phyloP scores from a whole-genome alignment of 2,888 invertebrate genomes.

The Dendrolimus houi region DNA sequence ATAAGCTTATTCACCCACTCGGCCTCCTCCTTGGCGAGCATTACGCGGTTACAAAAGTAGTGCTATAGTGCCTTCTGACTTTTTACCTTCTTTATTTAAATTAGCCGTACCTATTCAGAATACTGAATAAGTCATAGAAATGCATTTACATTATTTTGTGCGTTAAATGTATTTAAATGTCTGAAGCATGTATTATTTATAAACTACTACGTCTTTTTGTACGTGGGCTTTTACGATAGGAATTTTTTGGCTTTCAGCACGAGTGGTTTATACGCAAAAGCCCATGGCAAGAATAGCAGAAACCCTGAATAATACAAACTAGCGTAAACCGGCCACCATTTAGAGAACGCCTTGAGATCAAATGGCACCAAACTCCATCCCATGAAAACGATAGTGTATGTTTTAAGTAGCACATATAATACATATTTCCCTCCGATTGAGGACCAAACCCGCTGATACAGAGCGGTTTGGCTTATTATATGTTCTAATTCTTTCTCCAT shows the following conservation, averaged over 20 bases:
- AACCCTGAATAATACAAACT: constrained; percentile 83
- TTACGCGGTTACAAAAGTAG: too few relatives aligned
- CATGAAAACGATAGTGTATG: constrained; percentile 88
- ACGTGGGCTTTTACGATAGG: too few relatives aligned
- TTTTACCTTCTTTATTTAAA: too few relatives aligned
- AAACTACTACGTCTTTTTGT: too few relatives aligned
- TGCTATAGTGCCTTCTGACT: too few relatives aligned
- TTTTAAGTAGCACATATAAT: constrained; percentile 78
- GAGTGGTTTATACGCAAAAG: constrained; percentile 72
- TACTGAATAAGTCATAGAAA: too few relatives aligned
- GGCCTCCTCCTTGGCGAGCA: too few relatives aligned
- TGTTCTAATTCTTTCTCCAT: constrained; percentile 86
- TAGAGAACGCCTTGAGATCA: constrained; percentile 80
- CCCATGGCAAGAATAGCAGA: constrained; percentile 80
- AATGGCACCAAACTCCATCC: constrained; percentile 89
- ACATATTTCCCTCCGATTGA: constrained; percentile 48
- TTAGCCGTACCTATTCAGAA: too few relatives aligned
- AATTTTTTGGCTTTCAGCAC: constrained; percentile 18
- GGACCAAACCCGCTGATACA: constrained; percentile 60
- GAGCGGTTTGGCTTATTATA: constrained; percentile 68
- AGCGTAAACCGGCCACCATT: constrained; percentile 80
- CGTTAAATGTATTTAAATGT: too few relatives aligned
- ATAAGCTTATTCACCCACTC: too few relatives aligned
- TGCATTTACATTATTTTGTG: too few relatives aligned
- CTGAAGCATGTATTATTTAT: too few relatives aligned